These are phyloP conservation scores for Peromyscus polionotus DNA, from an alignment of 2,113 vertebrate species.

Conservation along the genomic window DNA sequence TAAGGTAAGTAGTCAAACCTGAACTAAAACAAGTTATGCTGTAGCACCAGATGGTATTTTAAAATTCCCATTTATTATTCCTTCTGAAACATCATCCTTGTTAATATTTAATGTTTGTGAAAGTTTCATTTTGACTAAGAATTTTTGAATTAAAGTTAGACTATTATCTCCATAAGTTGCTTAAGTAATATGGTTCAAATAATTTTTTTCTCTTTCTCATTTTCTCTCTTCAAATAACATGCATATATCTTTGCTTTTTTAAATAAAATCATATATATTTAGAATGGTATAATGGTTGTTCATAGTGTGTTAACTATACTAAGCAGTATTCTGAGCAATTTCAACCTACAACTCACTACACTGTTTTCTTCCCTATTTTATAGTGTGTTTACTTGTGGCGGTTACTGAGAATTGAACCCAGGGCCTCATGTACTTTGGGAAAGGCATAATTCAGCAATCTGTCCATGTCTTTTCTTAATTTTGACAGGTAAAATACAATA, in stretches of 20 bases:
- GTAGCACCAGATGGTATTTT: background rate
- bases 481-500: background rate
- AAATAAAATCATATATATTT: background rate
- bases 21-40: background rate
- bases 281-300: background rate
- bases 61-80: background rate
- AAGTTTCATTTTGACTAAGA: background rate
- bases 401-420: background rate
- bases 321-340: background rate
- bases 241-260: background rate
- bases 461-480: background rate
- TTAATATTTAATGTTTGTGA: background rate
- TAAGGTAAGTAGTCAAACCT: background rate
- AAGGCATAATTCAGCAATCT: background rate
- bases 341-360: background rate
- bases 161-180: background rate
- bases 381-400: background rate
- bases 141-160: background rate
- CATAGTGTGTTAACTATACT: background rate
- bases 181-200: background rate
- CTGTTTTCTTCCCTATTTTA: background rate
- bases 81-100: background rate
- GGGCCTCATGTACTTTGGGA: background rate
- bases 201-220: background rate
- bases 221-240: background rate